Evolutionary conservation across 2,888 invertebrate species (phyloP), one percentile per base, ranked within the genome.

Genomic region (Pantelozetes paolii): DNA sequence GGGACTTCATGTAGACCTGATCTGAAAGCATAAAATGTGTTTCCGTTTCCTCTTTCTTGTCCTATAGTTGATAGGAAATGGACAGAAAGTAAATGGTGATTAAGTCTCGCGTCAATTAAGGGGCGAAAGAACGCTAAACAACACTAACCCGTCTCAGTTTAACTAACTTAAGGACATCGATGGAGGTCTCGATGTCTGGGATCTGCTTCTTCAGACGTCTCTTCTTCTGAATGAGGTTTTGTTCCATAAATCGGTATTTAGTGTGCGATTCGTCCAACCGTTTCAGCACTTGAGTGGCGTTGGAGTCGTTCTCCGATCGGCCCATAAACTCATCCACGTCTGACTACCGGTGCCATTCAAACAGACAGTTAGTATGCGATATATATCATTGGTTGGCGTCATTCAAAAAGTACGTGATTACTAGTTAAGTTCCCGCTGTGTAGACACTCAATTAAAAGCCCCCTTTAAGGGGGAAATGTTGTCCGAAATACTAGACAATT

Each of bases 181-280:
- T 82, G 0, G 96, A 93, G 77, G 92, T 88, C 79, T 91, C 90
- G 78, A 97, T 85, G 82, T 98, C 97, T n/a, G 96, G 95, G 78
- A 98, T 91, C 85, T 97, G 96, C 74, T 88, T 88, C 80, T 91
- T 90, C 75, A 98, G 85, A 78, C 87, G 88, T 80, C 90, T 88
- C 78, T 92, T 89, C 79, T 94, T 93, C 18, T 92, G 89, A 72
- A 89, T 86, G 77, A 98, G 86, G 82, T 94, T 95, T 79, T 89
- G 89, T 84, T 98, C 97, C 93, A 98, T 94, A 82, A 94, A 93
- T 84, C 96, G 95, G 83, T 97, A 97, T 86, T 97, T 96, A 76
- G 90, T 90, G 84, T 95, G 94, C 81, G 91, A 91, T 81, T 96
- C 96, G 82, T 98, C 96, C 75, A 97, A 84, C 80, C 86, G 87